phyloP scores from a whole-genome alignment of 2,113 vertebrate species.

The Porphyrio hochstetteri region DNA sequence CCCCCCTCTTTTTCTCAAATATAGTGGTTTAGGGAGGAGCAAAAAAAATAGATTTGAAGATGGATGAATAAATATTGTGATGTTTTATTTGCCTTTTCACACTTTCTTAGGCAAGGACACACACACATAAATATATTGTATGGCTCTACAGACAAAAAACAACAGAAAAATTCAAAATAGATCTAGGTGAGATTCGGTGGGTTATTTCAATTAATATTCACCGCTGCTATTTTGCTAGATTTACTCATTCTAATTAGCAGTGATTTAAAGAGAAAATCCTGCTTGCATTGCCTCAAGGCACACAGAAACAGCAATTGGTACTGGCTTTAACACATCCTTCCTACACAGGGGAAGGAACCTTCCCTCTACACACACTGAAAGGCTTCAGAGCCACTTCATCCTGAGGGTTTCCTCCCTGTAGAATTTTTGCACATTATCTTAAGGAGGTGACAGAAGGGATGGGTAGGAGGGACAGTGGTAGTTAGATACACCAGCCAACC shows the following conservation, averaged over 20 bases:
- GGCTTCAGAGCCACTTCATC: not conserved
- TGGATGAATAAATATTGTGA: not conserved
- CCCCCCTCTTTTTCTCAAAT: not conserved
- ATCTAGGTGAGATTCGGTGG: not conserved
- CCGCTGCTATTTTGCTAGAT: not conserved
- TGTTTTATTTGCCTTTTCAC: not conserved
- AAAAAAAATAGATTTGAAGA: not conserved
- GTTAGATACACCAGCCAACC: not conserved
- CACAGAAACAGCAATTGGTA: not conserved
- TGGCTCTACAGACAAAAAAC: not conserved
- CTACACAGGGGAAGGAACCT: not conserved
- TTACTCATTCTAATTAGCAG: conserved; percentile 56
- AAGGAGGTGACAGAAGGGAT: not conserved
- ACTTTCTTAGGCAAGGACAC: not conserved
- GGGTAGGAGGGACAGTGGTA: not conserved
- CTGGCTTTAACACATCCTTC: not conserved
- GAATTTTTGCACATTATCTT: not conserved
- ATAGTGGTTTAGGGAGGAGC: not conserved
- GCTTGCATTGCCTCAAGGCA: conserved; percentile 36
- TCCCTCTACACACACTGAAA: not conserved
- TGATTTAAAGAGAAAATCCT: conserved; percentile 55
- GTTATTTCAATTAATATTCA: conserved; percentile 54
- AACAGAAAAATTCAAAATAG: not conserved
- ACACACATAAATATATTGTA: not conserved
- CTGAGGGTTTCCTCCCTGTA: not conserved